phyloP scores from a whole-genome alignment of 2,797 vertebrate genomes.

The Oreonectes daqikongensis region DNA sequence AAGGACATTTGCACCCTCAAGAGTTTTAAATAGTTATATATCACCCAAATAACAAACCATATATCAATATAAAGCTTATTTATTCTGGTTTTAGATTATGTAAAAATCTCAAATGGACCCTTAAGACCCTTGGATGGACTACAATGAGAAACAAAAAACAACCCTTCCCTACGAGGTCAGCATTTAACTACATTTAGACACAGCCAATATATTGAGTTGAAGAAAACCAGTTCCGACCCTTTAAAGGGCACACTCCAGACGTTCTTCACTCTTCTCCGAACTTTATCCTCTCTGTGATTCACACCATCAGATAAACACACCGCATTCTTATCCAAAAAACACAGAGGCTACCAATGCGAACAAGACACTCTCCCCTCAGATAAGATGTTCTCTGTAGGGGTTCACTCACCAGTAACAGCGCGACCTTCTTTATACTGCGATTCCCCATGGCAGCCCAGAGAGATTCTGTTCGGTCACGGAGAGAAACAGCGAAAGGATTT shows the following conservation, averaged over 20 bases:
- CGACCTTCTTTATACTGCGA: slow-evolving; percentile 55
- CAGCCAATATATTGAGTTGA: background rate
- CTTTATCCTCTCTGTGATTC: slow-evolving; percentile 7
- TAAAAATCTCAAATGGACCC: no score
- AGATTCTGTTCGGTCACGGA: slow-evolving; percentile 25
- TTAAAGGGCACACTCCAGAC: background rate
- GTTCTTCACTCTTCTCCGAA: background rate
- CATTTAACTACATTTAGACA: background rate
- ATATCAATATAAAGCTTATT: no score
- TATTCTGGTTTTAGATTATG: no score
- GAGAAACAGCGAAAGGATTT: background rate
- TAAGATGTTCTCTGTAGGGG: slow-evolving; percentile 33
- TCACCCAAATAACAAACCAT: no score
- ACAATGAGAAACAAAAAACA: no score
- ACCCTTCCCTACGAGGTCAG: background rate
- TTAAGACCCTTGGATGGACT: no score
- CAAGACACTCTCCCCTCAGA: slow-evolving; percentile 44
- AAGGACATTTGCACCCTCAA: no score
- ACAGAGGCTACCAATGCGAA: background rate
- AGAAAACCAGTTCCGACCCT: background rate
- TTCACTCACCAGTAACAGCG: slow-evolving; percentile 54
- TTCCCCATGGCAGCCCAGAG: slow-evolving; percentile 51
- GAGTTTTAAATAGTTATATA: no score
- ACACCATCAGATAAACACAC: slow-evolving; percentile 6
- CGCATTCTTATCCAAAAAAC: background rate